Conservation (phyloP, 2,888 invertebrate genomes). For the Galeruca laticollis region DNA sequence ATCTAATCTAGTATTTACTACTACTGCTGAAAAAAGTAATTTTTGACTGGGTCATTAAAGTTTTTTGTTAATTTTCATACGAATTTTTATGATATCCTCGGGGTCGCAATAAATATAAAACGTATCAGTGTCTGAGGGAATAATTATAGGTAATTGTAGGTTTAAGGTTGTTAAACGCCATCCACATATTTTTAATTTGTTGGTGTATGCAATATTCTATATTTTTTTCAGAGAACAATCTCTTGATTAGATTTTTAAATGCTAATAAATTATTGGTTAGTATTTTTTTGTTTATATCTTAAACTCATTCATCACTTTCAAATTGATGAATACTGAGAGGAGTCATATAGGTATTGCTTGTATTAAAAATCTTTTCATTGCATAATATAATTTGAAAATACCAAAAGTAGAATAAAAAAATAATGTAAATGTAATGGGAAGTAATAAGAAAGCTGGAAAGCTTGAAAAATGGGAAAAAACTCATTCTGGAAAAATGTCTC, state of each 20-base stretch:
- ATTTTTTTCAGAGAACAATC: no score
- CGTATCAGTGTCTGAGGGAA: background rate
- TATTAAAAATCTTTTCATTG: background rate
- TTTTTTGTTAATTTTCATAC: background rate
- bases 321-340: background rate
- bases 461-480: no score
- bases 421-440: no score
- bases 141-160: background rate
- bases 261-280: background rate
- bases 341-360: no score
- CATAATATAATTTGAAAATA: no score
- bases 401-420: no score
- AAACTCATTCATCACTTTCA: background rate
- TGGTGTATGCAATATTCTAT: no score
- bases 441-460: no score
- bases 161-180: slow-evolving; percentile 1
- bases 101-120: background rate
- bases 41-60: background rate
- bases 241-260: no score
- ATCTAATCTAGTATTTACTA: background rate
- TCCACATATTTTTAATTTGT: background rate
- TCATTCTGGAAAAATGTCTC: no score
- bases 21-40: background rate
- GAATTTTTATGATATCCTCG: background rate
- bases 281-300: background rate